Evolutionary conservation across 2,797 vertebrate genomes (phyloP), one percentile per base, ranked within the genome.

Genomic region (Leptodactylus fallax): DNA sequence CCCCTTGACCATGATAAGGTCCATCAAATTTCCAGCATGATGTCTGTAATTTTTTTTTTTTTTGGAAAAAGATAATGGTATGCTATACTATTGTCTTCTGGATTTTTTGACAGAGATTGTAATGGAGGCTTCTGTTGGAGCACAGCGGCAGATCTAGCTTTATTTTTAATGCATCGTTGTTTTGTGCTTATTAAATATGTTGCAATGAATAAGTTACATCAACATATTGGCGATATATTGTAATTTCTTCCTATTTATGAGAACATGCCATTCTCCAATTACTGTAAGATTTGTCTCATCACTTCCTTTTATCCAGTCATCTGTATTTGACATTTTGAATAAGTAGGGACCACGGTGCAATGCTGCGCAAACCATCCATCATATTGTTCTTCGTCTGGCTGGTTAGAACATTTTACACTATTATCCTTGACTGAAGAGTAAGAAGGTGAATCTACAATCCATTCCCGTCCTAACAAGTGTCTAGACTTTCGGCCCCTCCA

Each of bases 371-470:
- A 27, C 55, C 65, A 81, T 87, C 56, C 51, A 87, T 87, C 85
- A 86, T 87, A 19, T 27, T 65, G 83, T 63, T 65, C 58, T 27
- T 77, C 67, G 56, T 80, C 87, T 79, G 56, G 53, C 60, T 69
- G 65, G 71, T 71, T 83, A 83, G 71, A 69, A 71, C 74, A 74
- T 60, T 21, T 78, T 60, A 49, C 21, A 69, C 83, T 71, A 45
- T 89, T 89, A 86, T 89, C 88, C 84, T 89, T 89, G 83, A 45
- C 79, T 58, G 63, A 81, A 51, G 61, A 71, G 51, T 49, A 69
- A 25, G 79, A 89, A 89, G 84, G 88, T 89, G 88, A 89, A 58
- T 82, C 67, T 67, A 78, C 72, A 86, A 83, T 78, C 72, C 60
- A 79, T 86, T 72, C 79, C 25, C 6, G 47, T 84, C 23, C 27